A percentile compares a stretch with the other conserved stretches of the same genome.
Conservation (phyloP, 2,888 invertebrate species). For the Epinotia nisella region DNA sequence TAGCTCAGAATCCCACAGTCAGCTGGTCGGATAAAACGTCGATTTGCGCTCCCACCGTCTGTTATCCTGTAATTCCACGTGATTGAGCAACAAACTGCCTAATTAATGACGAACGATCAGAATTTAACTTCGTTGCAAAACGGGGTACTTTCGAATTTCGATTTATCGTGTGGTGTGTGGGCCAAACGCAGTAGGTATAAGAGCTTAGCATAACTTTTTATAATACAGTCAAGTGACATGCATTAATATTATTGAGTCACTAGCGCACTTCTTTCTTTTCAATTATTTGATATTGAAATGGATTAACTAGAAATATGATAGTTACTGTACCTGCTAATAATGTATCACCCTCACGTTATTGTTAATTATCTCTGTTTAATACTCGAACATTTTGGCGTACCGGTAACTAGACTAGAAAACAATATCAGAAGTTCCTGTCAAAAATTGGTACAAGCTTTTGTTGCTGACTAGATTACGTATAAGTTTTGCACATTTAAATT, state of each 20-base stretch:
- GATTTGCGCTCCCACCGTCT: neutral
- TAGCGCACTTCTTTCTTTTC: constrained; percentile 1
- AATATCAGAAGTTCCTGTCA: no score
- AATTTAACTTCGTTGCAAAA: constrained; percentile 43
- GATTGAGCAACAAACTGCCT: constrained; percentile 32
- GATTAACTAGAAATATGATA: no score
- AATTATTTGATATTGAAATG: neutral
- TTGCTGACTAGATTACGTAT: no score
- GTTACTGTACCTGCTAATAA: no score
- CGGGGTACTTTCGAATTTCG: constrained; percentile 44
- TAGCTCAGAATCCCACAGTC: constrained; percentile 6
- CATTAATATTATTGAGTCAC: constrained; percentile 11
- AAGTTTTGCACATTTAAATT: no score
- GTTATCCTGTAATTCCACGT: constrained; percentile 30
- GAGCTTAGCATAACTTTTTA: neutral
- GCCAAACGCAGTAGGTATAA: constrained; percentile 1
- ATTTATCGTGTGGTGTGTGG: constrained; percentile 48
- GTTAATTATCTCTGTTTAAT: no score
- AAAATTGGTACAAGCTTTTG: no score
- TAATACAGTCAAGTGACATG: neutral
- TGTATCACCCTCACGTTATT: no score
- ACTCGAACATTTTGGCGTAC: no score
- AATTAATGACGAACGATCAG: constrained; percentile 30
- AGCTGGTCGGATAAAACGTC: constrained; percentile 7
- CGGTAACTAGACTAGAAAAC: no score